These are phyloP conservation scores for Castor canadensis DNA, from an alignment of 2,113 vertebrate species.

Conservation along the genomic window DNA sequence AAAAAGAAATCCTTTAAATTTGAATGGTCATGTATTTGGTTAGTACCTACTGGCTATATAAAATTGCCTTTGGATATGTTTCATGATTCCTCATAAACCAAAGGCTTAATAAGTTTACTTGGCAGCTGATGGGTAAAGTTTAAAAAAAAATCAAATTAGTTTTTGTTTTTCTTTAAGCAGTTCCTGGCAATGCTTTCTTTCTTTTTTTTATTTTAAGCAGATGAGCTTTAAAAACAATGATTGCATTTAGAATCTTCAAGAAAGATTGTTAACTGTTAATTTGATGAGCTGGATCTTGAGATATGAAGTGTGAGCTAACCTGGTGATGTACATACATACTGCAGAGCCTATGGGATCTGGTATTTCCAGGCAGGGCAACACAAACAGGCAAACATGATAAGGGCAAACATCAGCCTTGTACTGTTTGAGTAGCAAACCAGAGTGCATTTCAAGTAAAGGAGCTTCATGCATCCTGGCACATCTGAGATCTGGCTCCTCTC, in stretches of 20 bases:
- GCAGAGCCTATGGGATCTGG: neutral
- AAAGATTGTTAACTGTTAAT: slow-evolving; percentile 55
- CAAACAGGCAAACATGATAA: neutral
- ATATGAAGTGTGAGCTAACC: slow-evolving; percentile 29
- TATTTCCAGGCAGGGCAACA: neutral
- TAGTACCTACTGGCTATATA: slow-evolving; percentile 77
- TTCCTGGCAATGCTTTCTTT: slow-evolving; percentile 74
- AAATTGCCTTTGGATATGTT: slow-evolving; percentile 80
- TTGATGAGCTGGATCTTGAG: slow-evolving; percentile 38
- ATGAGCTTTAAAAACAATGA: slow-evolving; percentile 73
- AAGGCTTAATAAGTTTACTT: slow-evolving; percentile 85
- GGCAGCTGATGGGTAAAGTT: slow-evolving; percentile 80
- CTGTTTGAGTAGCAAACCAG: neutral
- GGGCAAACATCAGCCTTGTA: neutral
- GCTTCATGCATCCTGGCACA: neutral
- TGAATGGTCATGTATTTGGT: slow-evolving; percentile 68
- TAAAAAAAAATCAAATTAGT: slow-evolving; percentile 76
- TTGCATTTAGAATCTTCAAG: slow-evolving; percentile 68
- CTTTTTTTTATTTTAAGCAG: slow-evolving; percentile 77
- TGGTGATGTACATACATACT: neutral
- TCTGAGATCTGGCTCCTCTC: neutral
- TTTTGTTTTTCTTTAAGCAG: slow-evolving; percentile 71
- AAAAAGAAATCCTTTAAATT: slow-evolving; percentile 39
- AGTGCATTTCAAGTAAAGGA: neutral
- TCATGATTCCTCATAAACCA: slow-evolving; percentile 85